These are phyloP conservation scores for Orthosia gracilis DNA, from an alignment of 2,888 invertebrate genomes.

Conservation along the genomic window DNA sequence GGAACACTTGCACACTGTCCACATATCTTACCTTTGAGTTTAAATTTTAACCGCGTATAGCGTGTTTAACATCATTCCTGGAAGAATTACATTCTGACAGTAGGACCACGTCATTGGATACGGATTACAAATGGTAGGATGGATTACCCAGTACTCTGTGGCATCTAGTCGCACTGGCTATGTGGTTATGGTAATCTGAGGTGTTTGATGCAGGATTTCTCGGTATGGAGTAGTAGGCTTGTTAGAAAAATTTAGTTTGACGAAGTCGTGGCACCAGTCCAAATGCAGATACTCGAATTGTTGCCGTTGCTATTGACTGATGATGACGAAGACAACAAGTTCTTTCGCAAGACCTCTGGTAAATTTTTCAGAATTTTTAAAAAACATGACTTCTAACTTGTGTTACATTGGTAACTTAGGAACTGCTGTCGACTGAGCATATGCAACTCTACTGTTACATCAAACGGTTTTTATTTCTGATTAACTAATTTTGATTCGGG, in stretches of 20 bases:
- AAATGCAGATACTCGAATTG: background rate
- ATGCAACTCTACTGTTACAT: background rate
- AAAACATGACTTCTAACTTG: too few relatives aligned
- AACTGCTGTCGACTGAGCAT: background rate
- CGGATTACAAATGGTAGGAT: slow-evolving; percentile 38
- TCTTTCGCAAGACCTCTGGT: background rate
- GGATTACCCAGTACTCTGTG: slow-evolving; percentile 43
- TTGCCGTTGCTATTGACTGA: background rate
- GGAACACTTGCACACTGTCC: slow-evolving; percentile 68
- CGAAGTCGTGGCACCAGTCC: slow-evolving; percentile 24
- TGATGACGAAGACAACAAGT: background rate
- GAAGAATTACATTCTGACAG: slow-evolving; percentile 52
- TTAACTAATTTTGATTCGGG: background rate
- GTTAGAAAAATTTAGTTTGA: slow-evolving; percentile 38
- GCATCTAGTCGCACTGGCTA: slow-evolving; percentile 35
- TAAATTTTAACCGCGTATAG: slow-evolving; percentile 64
- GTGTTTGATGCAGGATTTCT: slow-evolving; percentile 41
- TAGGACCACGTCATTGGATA: slow-evolving; percentile 52
- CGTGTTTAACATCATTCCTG: slow-evolving; percentile 57
- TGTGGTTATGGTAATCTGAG: slow-evolving; percentile 34
- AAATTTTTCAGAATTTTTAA: background rate
- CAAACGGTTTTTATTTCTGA: background rate
- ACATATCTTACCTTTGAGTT: slow-evolving; percentile 64
- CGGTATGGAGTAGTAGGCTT: slow-evolving; percentile 10
- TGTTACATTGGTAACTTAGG: background rate